These are phyloP conservation scores for Tragulus kanchil DNA, from an alignment of 2,113 vertebrate species.

Conservation along the genomic window DNA sequence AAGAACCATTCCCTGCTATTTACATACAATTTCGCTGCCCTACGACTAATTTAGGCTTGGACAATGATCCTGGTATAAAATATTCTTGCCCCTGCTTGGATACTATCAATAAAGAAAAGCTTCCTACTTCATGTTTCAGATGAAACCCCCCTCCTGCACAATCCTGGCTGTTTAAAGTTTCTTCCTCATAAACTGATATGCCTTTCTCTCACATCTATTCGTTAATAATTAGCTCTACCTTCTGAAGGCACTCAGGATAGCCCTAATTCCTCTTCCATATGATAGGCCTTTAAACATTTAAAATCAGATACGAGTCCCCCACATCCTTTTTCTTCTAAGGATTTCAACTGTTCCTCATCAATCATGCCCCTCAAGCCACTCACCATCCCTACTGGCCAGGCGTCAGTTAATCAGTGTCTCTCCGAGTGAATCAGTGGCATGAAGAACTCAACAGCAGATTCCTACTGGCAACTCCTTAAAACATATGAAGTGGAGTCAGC, in stretches of 20 bases:
- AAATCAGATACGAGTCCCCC: not conserved
- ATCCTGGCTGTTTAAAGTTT: not conserved
- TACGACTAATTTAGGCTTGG: not conserved
- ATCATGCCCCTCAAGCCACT: not conserved
- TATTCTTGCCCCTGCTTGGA: not conserved
- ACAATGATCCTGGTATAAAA: not conserved
- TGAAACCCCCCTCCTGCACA: not conserved
- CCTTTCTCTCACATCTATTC: not conserved
- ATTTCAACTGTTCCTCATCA: not conserved
- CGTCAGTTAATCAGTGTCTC: not conserved
- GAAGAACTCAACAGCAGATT: not conserved
- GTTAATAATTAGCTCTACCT: not conserved
- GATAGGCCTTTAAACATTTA: not conserved
- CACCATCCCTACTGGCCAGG: not conserved
- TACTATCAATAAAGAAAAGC: not conserved
- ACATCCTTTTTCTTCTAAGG: not conserved
- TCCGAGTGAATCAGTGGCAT: not conserved
- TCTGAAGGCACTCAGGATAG: not conserved
- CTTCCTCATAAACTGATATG: not conserved
- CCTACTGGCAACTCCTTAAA: not conserved
- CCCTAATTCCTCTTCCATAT: not conserved
- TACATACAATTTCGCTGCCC: not conserved
- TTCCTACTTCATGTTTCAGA: not conserved
- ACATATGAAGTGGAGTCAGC: not conserved
- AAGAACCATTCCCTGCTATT: not conserved